Base-by-base conservation (phyloP, 2,113 vertebrate genomes). In the Engraulis encrasicolus region DNA sequence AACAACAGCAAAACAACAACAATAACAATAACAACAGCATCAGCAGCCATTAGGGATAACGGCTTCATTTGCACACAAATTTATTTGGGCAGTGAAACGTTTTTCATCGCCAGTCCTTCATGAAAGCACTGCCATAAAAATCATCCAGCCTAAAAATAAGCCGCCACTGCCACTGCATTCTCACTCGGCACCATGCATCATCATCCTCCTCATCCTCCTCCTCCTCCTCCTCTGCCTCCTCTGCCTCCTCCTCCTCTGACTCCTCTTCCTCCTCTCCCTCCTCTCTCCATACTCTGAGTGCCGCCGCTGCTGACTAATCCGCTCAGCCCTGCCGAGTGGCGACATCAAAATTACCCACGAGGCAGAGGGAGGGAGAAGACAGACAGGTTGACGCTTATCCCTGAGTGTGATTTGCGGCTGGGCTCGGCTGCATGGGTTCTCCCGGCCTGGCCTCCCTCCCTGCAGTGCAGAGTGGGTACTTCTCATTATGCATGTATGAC, bases 251-350 rank as follows among this genome's bases (percentile, higher is more conserved):
- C n/a, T n/a, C n/a, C n/a, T n/a, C n/a, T n/a, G n/a, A n/a, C n/a
- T n/a, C n/a, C n/a, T n/a, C n/a, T n/a, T n/a, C n/a, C n/a, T n/a
- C n/a, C n/a, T n/a, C n/a, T n/a, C n/a, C n/a, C n/a, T n/a, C n/a
- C n/a, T n/a, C n/a, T n/a, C n/a, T n/a, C n/a, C n/a, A n/a, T n/a
- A n/a, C n/a, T n/a, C n/a, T n/a, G n/a, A n/a, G n/a, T n/a, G n/a
- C n/a, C n/a, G n/a, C n/a, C n/a, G 66, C 23, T 74, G 27, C 66
- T 74, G 66, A 74, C 66, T 74, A 74, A 74, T 74, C 66, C 66
- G 34, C 66, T 74, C 31, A 74, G 27, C 66, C 31, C 66, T 36
- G n/a, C n/a, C n/a, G n/a, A n/a, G n/a, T n/a, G 31, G 66, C 66
- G 14, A 74, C 31, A 74, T 74, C 66, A 74, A 74, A 74, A 74